phyloP scores from a whole-genome alignment of 2,797 vertebrate species.

The Anniella stebbinsi region DNA sequence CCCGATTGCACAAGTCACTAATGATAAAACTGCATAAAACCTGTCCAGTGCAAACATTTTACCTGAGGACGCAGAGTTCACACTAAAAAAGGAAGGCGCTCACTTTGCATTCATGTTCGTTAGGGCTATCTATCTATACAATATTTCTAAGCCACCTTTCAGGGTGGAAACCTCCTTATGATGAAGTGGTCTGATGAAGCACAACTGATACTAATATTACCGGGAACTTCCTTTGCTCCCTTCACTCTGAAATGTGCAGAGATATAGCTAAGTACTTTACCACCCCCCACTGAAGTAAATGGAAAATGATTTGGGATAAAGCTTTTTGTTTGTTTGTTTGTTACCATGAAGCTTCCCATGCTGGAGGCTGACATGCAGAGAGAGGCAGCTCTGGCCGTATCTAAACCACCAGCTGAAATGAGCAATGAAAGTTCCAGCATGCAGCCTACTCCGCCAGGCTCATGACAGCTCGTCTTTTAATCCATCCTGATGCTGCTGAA shows the following conservation, averaged over 20 bases:
- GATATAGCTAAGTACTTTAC: neutral
- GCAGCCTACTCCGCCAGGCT: neutral
- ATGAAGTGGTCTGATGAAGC: neutral
- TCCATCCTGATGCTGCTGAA: neutral
- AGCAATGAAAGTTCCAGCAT: neutral
- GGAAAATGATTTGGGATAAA: slow-evolving; percentile 9
- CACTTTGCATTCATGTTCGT: neutral
- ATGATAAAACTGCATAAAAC: neutral
- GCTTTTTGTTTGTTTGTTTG: neutral
- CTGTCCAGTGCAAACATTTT: neutral
- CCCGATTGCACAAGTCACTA: neutral
- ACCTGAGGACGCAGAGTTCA: neutral
- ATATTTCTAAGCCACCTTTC: too few species aligned
- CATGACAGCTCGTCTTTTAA: neutral
- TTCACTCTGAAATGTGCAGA: neutral
- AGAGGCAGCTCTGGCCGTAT: neutral
- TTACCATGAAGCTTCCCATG: neutral
- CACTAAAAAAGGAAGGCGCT: neutral
- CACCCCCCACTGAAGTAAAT: neutral
- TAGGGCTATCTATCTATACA: neutral
- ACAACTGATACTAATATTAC: neutral
- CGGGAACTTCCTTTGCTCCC: neutral
- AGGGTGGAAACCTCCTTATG: too few species aligned
- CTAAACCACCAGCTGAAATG: neutral
- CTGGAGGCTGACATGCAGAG: neutral